These are phyloP conservation scores for Brachyptera risi DNA, from an alignment of 2,888 invertebrate genomes.

Conservation along the genomic window DNA sequence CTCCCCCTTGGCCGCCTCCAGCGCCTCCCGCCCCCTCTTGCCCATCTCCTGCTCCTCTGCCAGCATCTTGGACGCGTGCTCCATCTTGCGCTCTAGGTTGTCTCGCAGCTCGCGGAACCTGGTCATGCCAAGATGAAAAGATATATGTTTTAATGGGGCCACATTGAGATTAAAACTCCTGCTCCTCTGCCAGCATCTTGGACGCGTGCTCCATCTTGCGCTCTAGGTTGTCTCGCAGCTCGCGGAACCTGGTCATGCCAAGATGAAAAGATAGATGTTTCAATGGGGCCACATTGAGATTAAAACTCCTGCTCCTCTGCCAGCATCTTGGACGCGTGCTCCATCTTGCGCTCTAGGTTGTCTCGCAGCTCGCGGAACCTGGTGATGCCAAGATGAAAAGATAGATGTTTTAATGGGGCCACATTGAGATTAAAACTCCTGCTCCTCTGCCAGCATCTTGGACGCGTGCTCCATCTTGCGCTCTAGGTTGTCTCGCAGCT, in stretches of 20 bases:
- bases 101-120: slow-evolving; percentile 48
- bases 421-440: no score
- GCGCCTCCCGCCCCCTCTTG: slow-evolving; percentile 20
- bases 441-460: slow-evolving; percentile 20
- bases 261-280: no score
- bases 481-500: slow-evolving; percentile 21
- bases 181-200: slow-evolving; percentile 20
- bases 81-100: slow-evolving; percentile 19
- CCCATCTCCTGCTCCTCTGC: slow-evolving; percentile 25
- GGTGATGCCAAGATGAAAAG: no score
- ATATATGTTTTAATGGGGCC: no score
- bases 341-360: slow-evolving; percentile 19
- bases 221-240: slow-evolving; percentile 21
- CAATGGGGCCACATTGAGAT: no score
- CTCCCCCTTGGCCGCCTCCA: slow-evolving; percentile 23
- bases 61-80: slow-evolving; percentile 1
- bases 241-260: no score
- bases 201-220: slow-evolving; percentile 16
- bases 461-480: slow-evolving; percentile 16
- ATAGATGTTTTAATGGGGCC: no score
- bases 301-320: slow-evolving; percentile 24
- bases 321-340: slow-evolving; percentile 1
- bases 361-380: slow-evolving; percentile 48
- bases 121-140: no score
- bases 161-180: no score